Percentiles rank a stretch among this genome's conserved stretches.
Evolutionary conservation across 1,140 invertebrate genomes (phyloP).

Genomic region (Aculops lycopersici): DNA sequence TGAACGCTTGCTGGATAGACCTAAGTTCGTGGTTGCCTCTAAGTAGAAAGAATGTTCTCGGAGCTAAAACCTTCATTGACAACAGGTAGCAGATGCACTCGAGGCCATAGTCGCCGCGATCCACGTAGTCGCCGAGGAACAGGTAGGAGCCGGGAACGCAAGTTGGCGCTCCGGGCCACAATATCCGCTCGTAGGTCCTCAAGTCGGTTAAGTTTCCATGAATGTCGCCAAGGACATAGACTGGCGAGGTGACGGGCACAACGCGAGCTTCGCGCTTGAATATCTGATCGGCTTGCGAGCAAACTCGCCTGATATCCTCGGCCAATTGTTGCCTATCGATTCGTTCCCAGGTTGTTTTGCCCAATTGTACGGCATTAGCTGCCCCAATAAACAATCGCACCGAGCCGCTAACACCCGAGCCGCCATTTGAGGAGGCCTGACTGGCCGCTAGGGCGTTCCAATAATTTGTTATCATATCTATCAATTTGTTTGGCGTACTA

Average conservation of each 20-base stretch:
- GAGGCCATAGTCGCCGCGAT: constrained; percentile 24
- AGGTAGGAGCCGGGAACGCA: constrained; percentile 24
- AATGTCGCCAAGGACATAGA: constrained; percentile 23
- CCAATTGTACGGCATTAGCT: constrained; percentile 5
- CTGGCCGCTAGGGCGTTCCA: not conserved
- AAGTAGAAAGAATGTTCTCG: constrained; percentile 24
- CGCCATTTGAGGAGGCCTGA: not conserved
- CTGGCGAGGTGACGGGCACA: constrained; percentile 20
- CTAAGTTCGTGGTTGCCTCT: constrained; percentile 31
- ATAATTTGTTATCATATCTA: not conserved
- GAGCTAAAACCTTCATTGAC: constrained; percentile 26
- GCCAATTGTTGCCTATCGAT: not conserved
- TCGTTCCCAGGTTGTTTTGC: not conserved
- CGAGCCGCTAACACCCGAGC: no score
- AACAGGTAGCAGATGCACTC: constrained; percentile 23
- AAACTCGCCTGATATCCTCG: constrained; percentile 9
- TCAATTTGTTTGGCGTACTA: not conserved
- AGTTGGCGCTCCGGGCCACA: constrained; percentile 24
- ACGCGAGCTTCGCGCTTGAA: constrained; percentile 12
- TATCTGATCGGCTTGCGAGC: constrained; percentile 12
- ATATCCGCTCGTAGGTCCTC: constrained; percentile 24
- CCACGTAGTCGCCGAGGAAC: constrained; percentile 33
- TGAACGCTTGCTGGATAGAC: constrained; percentile 31
- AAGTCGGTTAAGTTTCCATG: constrained; percentile 27
- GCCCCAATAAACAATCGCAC: no score